These are phyloP conservation scores for Spisula subtruncata DNA, from an alignment of 2,888 invertebrate species.

Conservation along the genomic window DNA sequence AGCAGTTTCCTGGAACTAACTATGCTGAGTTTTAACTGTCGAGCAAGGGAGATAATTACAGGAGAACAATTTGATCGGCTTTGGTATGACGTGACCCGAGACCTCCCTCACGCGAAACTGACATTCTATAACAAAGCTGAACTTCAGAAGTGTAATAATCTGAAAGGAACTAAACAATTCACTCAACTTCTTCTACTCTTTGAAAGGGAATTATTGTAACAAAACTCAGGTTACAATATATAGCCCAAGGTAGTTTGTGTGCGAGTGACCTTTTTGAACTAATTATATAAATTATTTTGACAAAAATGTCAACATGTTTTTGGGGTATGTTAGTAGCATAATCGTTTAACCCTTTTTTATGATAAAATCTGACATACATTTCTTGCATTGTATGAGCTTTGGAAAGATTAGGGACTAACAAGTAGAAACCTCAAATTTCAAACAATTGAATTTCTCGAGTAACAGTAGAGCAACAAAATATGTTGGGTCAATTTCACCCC, in stretches of 20 bases:
- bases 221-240: not conserved
- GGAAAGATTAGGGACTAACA: not conserved
- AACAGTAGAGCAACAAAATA: not conserved
- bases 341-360: not conserved
- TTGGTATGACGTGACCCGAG: too few relatives aligned
- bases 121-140: not conserved
- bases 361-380: not conserved
- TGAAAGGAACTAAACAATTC: not conserved
- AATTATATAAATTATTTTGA: slow-evolving; percentile 13
- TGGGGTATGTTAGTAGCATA: not conserved
- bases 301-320: not conserved
- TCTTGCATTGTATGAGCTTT: not conserved
- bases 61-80: too few relatives aligned
- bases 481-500: not conserved
- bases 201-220: not conserved
- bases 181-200: not conserved
- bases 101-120: not conserved
- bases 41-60: too few relatives aligned
- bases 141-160: not conserved
- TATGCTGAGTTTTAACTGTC: too few relatives aligned
- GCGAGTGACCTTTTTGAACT: slow-evolving; percentile 12
- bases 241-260: not conserved
- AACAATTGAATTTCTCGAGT: not conserved
- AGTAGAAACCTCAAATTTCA: not conserved
- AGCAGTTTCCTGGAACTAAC: too few relatives aligned